Evolutionary conservation across 35 echinoderm and acorn worm species (phyloP), one percentile per base, ranked within the genome.

Genomic region (Lytechinus pictus): DNA sequence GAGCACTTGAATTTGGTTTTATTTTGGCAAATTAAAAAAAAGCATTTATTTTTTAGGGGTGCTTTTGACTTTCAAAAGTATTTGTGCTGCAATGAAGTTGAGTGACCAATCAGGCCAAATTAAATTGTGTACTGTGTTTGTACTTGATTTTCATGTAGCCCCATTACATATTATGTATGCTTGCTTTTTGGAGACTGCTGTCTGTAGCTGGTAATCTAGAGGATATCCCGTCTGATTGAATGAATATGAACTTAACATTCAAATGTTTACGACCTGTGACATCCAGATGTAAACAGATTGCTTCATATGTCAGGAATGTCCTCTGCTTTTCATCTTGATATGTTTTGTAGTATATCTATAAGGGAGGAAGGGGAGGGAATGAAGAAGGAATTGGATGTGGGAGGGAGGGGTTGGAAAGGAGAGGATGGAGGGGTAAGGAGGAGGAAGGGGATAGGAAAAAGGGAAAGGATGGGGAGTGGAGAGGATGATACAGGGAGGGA

Each of bases 221-320:
- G 66, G 66, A 79, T 79, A 79, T 79, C 21, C 66, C n/a, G 66
- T 16, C 66, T 79, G 66, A 79, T 79, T 79, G 66, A 79, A 79
- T 79, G 66, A 79, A 79, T 79, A 16, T 79, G 66, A 24, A 24
- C 66, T 24, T 79, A 79, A 79, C 66, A 79, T 79, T 79, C 66
- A 24, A 16, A 79, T 79, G 66, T 79, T 79, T 79, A 79, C 66
- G 66, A 79, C 66, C n/a, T 79, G 21, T 79, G 66, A 79, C 66
- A 79, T 79, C 8, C 66, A 79, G 66, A 79, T 79, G 66, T 79
- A 79, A 79, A 79, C 66, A 79, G 66, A 79, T 79, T 79, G 66
- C 66, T 79, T 79, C 66, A 79, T 19, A 79, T 24, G 21, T n/a
- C 66, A 79, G 66, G 66, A 79, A 79, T 79, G 66, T 79, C 16